Base-by-base conservation (phyloP, 2,888 invertebrate genomes). In the Troglohyphantes excavatus region DNA sequence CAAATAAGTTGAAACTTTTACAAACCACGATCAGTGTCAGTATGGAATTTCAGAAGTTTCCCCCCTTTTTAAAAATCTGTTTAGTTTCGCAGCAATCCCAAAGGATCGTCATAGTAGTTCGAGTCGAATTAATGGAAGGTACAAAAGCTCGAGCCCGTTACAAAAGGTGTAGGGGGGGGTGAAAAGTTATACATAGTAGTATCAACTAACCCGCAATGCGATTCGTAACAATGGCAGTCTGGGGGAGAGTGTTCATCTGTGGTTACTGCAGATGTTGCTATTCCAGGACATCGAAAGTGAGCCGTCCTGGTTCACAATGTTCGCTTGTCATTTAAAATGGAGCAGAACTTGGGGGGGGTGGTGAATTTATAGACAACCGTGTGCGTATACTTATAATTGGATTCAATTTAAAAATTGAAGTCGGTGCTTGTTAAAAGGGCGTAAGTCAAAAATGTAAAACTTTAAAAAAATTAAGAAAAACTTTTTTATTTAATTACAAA, bases 251-350 rank as follows among this genome's bases (percentile, higher is more conserved):
- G 39, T 86, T 79, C 79, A 79, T 79, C 39, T 70, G 68, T 39
- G 21, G 65, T 73, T 46, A 67, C 79, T 88, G 59, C 87, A 88
- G 87, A 88, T 88, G 87, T 73, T 88, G 19, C 87, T 88, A 88
- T 88, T 88, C 81, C 87, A 27, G 87, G 81, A 59, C 43, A 76
- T 27, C 23, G 23, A 19, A 85, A 85, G 29, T 85, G 61, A 76
- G 73, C 65, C 33, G 75, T 76, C 76, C 65, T 23, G 26, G 29
- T 23, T 19, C 17, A 83, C 68, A 67, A 81, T 67, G 63, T 17
- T 13, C 53, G 17, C 29, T 68, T 26, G 53, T 81, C 67, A 81
- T 68, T 26, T 27, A 46, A 19, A 81, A 81, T 68, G 67, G 46
- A 68, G 26, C 46, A 81, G 67, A 67, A 46, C 65, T 26, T 53